Evolutionary conservation across 2,888 invertebrate genomes (phyloP), one percentile per base, ranked within the genome.

Genomic region (Dicycla oo): DNA sequence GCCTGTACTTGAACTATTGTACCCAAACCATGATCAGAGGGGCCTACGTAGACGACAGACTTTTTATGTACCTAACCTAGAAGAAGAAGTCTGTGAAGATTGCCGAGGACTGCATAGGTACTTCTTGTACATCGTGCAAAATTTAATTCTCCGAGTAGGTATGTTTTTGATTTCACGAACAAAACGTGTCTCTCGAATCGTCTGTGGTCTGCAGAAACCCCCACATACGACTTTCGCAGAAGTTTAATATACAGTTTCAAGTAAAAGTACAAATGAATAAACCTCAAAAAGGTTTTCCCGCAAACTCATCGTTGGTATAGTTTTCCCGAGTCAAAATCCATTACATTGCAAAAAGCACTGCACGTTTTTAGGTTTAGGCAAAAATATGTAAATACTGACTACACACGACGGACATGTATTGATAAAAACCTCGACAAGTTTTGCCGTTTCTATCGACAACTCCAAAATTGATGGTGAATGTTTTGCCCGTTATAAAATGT

Each of bases 361-460:
- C 72, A 66, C 54, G 81, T 67, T 81, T 80, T 81, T 70, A 63
- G 66, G 70, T 79, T 82, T 79, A 82, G 70, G 73, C 70, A 79
- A 75, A 73, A 79, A 79, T 79, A 82, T 82, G 82, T 63, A 79
- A 82, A 81, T 79, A 63, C 47, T 63, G 62, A 49, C 53, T 70
- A 53, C 26, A 69, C 75, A 70, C 62, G 49, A 67, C 47, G 61
- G 30, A 66, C 62, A 60, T 69, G 30, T 66, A 66, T 78, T 75
- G 62, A 70, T 78, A 53, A 72, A 81, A 81, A 75, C 45, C 51
- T 65, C 62, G 54, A 65, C 64, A 72, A 62, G 34, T 67, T 78
- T 56, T n/a, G 60, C 38, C 20, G 43, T 76, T 69, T 64, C 56
- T 34, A 57, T 67, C 38, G n/a, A 66, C 51, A 47, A 68, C 23